Evolutionary conservation across 2,888 invertebrate genomes (phyloP).

Genomic region (Latrodectus elegans): DNA sequence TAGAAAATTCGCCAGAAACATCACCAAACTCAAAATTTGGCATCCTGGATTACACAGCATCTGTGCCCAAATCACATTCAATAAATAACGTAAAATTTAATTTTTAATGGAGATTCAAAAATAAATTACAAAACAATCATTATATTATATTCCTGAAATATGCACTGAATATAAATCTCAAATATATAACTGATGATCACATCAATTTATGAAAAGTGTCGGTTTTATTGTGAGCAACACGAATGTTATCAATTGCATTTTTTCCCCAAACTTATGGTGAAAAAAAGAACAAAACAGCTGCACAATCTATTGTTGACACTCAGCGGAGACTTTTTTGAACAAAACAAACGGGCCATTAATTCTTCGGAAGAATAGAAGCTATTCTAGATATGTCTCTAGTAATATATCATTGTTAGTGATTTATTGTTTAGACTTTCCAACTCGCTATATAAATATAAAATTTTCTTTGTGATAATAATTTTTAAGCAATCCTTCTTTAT

Average conservation of each 20-base stretch:
- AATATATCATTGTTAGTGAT: constrained; percentile 2
- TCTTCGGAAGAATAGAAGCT: neutral
- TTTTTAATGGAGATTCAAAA: too few species aligned
- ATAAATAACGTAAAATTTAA: too few species aligned
- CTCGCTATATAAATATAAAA: neutral
- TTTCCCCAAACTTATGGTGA: neutral
- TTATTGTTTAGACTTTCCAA: neutral
- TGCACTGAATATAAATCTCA: too few species aligned
- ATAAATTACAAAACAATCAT: too few species aligned
- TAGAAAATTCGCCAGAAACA: too few species aligned
- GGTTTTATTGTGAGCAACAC: too few species aligned
- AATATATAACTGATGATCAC: too few species aligned
- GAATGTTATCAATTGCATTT: neutral
- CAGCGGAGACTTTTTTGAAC: neutral
- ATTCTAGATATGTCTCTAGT: neutral
- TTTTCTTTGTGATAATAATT: neutral
- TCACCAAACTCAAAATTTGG: too few species aligned
- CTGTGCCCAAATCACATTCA: too few species aligned
- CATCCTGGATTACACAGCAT: too few species aligned
- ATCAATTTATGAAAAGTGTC: too few species aligned
- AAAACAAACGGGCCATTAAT: constrained; percentile 6
- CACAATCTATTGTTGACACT: neutral
- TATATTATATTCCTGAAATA: too few species aligned
- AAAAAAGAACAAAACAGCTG: neutral
- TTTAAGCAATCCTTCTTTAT: neutral